Base-by-base conservation (phyloP, 2,113 vertebrate species). In the Dasyornis broadbenti region DNA sequence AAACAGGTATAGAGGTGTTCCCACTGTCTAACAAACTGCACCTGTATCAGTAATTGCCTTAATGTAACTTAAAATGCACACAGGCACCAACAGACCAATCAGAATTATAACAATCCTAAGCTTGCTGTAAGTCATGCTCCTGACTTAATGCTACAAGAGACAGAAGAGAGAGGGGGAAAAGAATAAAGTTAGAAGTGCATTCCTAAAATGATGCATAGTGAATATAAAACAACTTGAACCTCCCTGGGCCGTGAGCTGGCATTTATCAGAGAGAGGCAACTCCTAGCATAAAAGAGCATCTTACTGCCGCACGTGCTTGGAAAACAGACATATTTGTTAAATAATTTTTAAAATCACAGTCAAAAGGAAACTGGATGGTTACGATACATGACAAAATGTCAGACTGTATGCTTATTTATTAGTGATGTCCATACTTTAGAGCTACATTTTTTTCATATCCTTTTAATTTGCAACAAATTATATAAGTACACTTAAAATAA, bases 251-350 rank as follows among this genome's bases (percentile, higher is more conserved):
- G 21, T 11, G 14, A 94, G 35, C 47, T 13, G 13, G 27, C 71
- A 44, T 66, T 76, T 66, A 54, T 23, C 4, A 81, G 20, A 69
- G 39, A 63, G 8, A 71, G 3, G 39, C 86, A 95, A 63, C 42
- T 87, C 44, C 53, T 13, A 39, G 39, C 47, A 93, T 31, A 91
- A 61, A 81, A 76, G 42, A 93, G 72, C 71, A 69, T 70, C 91
- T 39, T 60, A 70, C 42, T 56, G 49, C 37, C 44, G 45, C 89
- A 59, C 1, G 2, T 84, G 86, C 80, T 89, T 26, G 21, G 60
- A 52, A 90, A 91, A 84, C 3, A 66, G 4, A 73, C 9, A 1
- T 35, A 73, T 70, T 80, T 78, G 44, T 89, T 56, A 66, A 69
- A 50, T 13, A 24, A 37, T 90, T 49, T 78, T 39, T 1, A 39